A percentile compares a stretch with the other conserved stretches of the same genome.
Conservation (phyloP, 2,888 invertebrate species). For the Panorpa germanica region DNA sequence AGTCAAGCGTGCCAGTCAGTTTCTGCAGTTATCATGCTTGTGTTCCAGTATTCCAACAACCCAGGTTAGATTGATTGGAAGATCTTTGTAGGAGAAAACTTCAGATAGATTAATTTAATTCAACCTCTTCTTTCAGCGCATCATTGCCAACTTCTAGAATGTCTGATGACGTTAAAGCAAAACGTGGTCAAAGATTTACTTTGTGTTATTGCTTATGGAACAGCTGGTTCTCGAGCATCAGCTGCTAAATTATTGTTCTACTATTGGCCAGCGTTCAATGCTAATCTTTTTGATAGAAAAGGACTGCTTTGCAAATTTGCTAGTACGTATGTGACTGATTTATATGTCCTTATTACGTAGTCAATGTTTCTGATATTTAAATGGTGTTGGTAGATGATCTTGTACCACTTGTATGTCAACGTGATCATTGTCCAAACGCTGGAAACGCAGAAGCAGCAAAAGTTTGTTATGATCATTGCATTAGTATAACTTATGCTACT, state of each 20-base stretch:
- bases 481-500: slow-evolving; percentile 69
- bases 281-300: slow-evolving; percentile 78
- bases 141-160: slow-evolving; percentile 91
- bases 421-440: slow-evolving; percentile 78
- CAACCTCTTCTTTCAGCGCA: slow-evolving; percentile 40
- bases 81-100: background rate
- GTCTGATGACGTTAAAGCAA: slow-evolving; percentile 84
- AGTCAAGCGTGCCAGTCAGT: slow-evolving; percentile 70
- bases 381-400: slow-evolving; percentile 36
- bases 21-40: slow-evolving; percentile 91
- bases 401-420: slow-evolving; percentile 70
- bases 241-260: slow-evolving; percentile 94
- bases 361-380: slow-evolving; percentile 7
- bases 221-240: slow-evolving; percentile 79
- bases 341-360: background rate
- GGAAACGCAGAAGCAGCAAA: slow-evolving; percentile 76
- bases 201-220: slow-evolving; percentile 92
- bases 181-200: slow-evolving; percentile 83
- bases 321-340: slow-evolving; percentile 32
- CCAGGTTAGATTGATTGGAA: slow-evolving; percentile 38
- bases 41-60: slow-evolving; percentile 89
- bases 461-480: slow-evolving; percentile 86
- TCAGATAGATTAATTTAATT: background rate
- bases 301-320: slow-evolving; percentile 74
- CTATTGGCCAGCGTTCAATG: slow-evolving; percentile 97